Conservation (phyloP, 2,113 vertebrate species). For the Corvus moneduloides region DNA sequence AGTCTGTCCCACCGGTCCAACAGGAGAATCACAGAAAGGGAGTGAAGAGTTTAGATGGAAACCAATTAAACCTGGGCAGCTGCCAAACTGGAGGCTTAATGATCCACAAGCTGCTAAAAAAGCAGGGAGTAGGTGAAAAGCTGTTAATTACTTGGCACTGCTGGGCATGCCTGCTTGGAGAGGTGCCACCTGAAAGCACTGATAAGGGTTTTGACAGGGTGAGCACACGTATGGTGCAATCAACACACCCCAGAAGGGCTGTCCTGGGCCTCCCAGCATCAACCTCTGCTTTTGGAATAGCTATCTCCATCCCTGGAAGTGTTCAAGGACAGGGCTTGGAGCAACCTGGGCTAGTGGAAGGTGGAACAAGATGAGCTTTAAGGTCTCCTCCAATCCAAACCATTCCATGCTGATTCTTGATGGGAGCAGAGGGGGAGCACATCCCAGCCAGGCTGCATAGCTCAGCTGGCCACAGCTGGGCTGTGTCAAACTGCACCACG, state of each 20-base stretch:
- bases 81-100: not conserved
- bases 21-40: not conserved
- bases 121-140: not conserved
- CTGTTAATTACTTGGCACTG: not conserved
- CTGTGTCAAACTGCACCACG: rapidly evolving
- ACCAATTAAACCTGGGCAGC: not conserved
- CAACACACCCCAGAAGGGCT: not conserved
- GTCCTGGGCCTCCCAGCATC: not conserved
- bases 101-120: not conserved
- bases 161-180: not conserved
- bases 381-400: not conserved
- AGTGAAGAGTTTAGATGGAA: not conserved
- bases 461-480: not conserved
- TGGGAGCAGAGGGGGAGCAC: not conserved
- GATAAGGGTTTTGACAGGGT: not conserved
- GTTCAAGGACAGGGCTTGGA: not conserved
- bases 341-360: not conserved
- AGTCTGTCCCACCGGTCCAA: not conserved
- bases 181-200: not conserved
- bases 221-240: not conserved
- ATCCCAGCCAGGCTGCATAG: not conserved
- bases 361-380: not conserved
- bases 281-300: not conserved
- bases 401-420: not conserved
- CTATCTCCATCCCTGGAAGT: not conserved